Conservation (phyloP, 2,113 vertebrate species). For the Urocynchramus pylzowi region DNA sequence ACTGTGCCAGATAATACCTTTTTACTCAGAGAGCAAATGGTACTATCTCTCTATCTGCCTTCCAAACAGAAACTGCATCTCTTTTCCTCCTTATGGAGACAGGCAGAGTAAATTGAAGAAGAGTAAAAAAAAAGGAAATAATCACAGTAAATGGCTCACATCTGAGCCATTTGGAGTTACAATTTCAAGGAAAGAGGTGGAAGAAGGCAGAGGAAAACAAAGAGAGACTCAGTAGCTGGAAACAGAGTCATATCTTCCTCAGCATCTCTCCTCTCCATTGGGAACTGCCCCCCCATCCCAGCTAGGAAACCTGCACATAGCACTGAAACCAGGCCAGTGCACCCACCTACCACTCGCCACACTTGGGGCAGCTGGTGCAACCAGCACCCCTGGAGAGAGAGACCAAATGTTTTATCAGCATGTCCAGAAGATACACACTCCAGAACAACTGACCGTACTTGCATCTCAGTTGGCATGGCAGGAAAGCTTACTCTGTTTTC, state of each 20-base stretch:
- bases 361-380: background rate
- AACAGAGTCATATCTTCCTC: background rate
- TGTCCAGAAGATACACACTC: background rate
- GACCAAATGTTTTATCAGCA: background rate
- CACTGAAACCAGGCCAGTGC: background rate
- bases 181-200: slow-evolving; percentile 31
- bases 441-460: background rate
- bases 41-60: background rate
- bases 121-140: slow-evolving; percentile 28
- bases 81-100: background rate
- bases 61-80: slow-evolving; percentile 2
- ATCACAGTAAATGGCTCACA: slow-evolving; percentile 29
- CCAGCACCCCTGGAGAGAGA: background rate
- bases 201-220: slow-evolving; percentile 16
- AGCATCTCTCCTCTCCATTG: background rate
- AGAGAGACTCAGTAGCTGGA: background rate
- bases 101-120: slow-evolving; percentile 35
- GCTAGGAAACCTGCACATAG: background rate
- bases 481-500: background rate
- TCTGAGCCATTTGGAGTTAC: slow-evolving; percentile 13
- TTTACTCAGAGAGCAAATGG: slow-evolving; percentile 18
- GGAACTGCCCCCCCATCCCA: background rate
- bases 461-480: background rate
- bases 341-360: background rate
- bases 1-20: background rate